Conservation (phyloP, 1,140 invertebrate genomes). For the Saxidomus purpurata region DNA sequence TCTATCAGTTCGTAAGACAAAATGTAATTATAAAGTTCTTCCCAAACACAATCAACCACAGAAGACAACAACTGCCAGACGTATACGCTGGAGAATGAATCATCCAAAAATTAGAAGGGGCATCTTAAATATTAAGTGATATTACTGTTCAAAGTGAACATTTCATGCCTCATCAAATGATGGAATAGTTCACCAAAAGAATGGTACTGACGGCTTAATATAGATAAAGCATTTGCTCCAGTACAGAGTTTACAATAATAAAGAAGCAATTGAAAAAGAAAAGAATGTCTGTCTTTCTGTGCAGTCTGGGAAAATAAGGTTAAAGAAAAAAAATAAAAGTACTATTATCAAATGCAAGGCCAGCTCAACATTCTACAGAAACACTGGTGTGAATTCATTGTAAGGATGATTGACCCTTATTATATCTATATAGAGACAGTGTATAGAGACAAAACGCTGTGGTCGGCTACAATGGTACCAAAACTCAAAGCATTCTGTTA, state of each 20-base stretch:
- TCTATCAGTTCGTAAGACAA: no score
- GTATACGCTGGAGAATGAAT: no score
- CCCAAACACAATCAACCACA: no score
- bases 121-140: no score
- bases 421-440: constrained; percentile 12
- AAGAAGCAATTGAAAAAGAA: no score
- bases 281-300: no score
- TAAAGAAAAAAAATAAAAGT: constrained; percentile 18
- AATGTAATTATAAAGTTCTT: no score
- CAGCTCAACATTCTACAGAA: background rate
- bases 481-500: background rate
- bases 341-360: constrained; percentile 1
- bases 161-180: background rate
- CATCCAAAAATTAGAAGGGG: no score
- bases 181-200: background rate
- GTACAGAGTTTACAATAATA: no score
- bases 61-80: no score
- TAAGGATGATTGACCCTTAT: background rate
- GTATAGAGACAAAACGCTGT: background rate
- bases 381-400: constrained; percentile 11
- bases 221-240: constrained; percentile 22
- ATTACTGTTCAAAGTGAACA: no score
- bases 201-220: background rate
- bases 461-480: constrained; percentile 16
- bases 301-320: no score